Evolutionary conservation across 2,113 vertebrate genomes (phyloP), one percentile per base, ranked within the genome.

Genomic region (Ondatra zibethicus): DNA sequence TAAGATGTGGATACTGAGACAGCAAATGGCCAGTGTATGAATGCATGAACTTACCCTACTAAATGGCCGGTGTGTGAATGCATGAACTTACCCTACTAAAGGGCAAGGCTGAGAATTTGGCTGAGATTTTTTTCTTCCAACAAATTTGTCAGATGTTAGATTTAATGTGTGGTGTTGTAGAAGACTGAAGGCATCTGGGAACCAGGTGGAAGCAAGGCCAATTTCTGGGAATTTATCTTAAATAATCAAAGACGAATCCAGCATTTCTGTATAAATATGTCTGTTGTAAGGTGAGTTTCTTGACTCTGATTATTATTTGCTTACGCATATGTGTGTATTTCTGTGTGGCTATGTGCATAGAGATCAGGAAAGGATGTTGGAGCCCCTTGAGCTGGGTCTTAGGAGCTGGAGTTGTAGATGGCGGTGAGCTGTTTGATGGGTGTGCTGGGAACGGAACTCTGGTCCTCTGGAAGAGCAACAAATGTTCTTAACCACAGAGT

Each of bases 191-290:
- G 11, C 58, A 45, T 55, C 72, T 2, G 5, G n/a, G 84, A 29
- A 70, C 19, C 29, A 29, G 45, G 31, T 58, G 25, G n/a, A 58
- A 89, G 36, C 97, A 91, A 76, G 58, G 42, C 16, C 42, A 86
- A 73, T 76, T 96, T 68, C 65, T 96, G 78, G 45, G 27, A 92
- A 70, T 75, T 88, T 86, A 88, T 88, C 65, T 78, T 88, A 86
- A 85, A 88, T 63, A 91, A 84, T 85, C 39, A 88, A 82, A 93
- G 25, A 61, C 55, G 36, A 61, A 39, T 1, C 45, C 87, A 88
- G 89, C 23, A 82, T 50, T 81, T 72, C 61, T 11, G 21, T 21
- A 42, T 11, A 93, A 91, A 84, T 47, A n/a, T 65, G 12, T 78
- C 73, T 68, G 23, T 36, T 75, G 36, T 39, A 68, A 76, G 63